Evolutionary conservation across 2,888 invertebrate species (phyloP).

Genomic region (Eutolmus rufibarbis): DNA sequence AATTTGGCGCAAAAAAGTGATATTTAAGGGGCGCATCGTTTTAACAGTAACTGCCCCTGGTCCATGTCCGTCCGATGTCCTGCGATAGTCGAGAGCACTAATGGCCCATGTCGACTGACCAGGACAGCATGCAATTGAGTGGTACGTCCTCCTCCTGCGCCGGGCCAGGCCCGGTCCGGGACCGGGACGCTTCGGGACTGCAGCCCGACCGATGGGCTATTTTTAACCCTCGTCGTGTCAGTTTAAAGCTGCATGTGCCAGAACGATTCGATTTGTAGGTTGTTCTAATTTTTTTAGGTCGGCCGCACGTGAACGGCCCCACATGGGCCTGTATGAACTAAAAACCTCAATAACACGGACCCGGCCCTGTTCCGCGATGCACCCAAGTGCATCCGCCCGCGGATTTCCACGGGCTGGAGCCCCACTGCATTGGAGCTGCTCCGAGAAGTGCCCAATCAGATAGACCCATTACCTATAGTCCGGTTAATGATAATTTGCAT

Average conservation of each 20-base stretch:
- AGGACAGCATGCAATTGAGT: constrained; percentile 29
- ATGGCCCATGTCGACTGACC: constrained; percentile 38
- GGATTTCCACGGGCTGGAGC: background rate
- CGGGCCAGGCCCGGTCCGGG: background rate
- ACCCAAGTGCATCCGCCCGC: background rate
- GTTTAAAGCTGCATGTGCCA: constrained; percentile 15
- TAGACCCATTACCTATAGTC: background rate
- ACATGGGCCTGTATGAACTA: background rate
- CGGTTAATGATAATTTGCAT: constrained; percentile 33
- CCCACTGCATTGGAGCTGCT: background rate
- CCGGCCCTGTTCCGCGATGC: background rate
- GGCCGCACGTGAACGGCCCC: background rate
- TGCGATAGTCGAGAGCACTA: constrained; percentile 33
- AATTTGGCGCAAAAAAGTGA: constrained; percentile 31
- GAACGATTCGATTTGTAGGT: constrained; percentile 33
- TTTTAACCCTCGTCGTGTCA: background rate
- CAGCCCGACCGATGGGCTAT: background rate
- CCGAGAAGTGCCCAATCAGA: constrained; percentile 9
- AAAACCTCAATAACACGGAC: constrained; percentile 19
- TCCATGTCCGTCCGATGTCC: constrained; percentile 15
- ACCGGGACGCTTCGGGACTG: background rate
- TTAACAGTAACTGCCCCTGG: constrained; percentile 34
- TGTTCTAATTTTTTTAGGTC: constrained; percentile 17
- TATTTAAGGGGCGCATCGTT: constrained; percentile 35
- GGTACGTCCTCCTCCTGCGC: constrained; percentile 3